Conservation (phyloP, 2,113 vertebrate genomes). For the Cacatua alba region DNA sequence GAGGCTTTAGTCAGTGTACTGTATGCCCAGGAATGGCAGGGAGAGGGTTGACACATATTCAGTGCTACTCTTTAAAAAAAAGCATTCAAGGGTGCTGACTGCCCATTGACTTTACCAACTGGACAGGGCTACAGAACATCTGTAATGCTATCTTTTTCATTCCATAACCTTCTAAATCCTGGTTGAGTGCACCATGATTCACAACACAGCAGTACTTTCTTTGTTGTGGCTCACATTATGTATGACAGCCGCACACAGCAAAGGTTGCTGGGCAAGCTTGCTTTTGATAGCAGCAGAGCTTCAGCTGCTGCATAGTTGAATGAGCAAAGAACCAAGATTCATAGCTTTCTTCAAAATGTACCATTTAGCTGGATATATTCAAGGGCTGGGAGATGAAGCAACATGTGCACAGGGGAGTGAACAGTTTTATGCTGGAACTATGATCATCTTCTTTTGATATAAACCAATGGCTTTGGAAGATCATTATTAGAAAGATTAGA, state of each 20-base stretch:
- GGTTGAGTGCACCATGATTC: background rate
- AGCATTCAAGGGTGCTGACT: background rate
- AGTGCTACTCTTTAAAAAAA: background rate
- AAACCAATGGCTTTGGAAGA: background rate
- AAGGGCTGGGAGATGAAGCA: background rate
- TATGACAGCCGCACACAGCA: background rate
- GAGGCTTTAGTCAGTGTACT: background rate
- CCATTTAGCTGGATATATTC: background rate
- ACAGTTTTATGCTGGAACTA: background rate
- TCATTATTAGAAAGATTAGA: background rate
- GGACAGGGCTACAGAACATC: background rate
- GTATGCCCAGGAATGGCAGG: background rate
- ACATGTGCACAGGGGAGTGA: background rate
- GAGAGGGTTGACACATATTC: background rate
- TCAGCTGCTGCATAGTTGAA: background rate
- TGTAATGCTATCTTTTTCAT: slow-evolving; percentile 6
- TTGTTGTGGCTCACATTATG: background rate
- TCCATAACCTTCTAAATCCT: background rate
- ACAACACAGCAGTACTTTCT: background rate
- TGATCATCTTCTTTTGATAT: background rate
- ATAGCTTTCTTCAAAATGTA: background rate
- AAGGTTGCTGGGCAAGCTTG: background rate
- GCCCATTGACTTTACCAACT: background rate
- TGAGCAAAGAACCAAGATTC: background rate
- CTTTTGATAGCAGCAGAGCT: background rate